phyloP scores from a whole-genome alignment of 2,888 invertebrate genomes.

The Griposia aprilina region DNA sequence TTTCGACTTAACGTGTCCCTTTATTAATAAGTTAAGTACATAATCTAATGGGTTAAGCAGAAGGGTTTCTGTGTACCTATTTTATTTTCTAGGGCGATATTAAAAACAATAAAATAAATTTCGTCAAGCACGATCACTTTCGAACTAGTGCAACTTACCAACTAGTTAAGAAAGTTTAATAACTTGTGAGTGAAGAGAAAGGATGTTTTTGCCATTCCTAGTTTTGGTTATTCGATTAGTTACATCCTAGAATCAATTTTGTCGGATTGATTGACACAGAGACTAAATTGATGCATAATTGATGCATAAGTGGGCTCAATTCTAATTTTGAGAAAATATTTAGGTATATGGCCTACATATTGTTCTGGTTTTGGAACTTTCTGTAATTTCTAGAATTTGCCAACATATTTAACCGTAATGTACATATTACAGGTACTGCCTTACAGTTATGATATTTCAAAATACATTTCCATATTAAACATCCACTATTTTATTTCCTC shows the following conservation, averaged over 20 bases:
- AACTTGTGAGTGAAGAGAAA: background rate
- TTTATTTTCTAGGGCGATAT: background rate
- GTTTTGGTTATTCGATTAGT: background rate
- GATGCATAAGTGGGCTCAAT: no score
- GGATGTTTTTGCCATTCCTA: background rate
- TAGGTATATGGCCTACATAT: no score
- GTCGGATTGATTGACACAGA: background rate
- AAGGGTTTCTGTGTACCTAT: background rate
- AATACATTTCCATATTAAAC: background rate
- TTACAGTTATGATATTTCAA: background rate
- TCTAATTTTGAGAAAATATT: background rate
- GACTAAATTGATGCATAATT: background rate
- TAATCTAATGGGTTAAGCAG: background rate
- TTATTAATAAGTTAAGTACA: constrained; percentile 31
- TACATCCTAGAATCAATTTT: background rate
- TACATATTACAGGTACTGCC: background rate
- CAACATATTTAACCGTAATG: background rate
- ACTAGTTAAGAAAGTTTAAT: background rate
- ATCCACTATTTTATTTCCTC: background rate
- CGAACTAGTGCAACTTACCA: background rate
- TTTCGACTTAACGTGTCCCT: constrained; percentile 23
- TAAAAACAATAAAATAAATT: background rate
- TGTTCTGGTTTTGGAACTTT: no score
- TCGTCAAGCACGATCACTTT: background rate
- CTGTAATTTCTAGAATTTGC: background rate